Conservation (phyloP, 1,140 invertebrate species). For the Ceratitis capitata region DNA sequence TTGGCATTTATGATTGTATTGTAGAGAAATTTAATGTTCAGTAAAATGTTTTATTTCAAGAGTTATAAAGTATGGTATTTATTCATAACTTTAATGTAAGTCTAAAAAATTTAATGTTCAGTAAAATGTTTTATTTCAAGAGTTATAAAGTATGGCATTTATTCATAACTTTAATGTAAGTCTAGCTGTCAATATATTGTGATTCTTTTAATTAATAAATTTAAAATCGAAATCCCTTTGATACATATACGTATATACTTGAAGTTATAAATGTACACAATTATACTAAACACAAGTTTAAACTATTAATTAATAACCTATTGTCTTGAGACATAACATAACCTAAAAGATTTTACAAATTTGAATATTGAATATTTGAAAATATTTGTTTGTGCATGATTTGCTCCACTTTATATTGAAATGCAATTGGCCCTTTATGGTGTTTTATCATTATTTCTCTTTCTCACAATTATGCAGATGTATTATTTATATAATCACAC, state of each 20-base stretch:
- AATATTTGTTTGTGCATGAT: slow-evolving; percentile 1
- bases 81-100: no score
- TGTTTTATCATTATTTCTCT: no score
- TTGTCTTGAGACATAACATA: background rate
- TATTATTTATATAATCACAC: background rate
- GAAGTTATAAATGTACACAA: background rate
- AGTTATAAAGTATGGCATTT: background rate
- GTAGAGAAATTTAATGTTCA: no score
- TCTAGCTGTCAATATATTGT: background rate
- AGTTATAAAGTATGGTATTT: no score
- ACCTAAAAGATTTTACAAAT: background rate
- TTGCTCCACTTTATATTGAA: background rate
- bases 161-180: background rate
- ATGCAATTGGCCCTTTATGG: background rate
- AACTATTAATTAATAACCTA: background rate
- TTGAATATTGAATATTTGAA: background rate
- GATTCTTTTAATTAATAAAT: background rate
- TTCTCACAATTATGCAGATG: background rate
- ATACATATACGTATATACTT: background rate
- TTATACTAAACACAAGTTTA: background rate
- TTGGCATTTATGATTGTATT: no score
- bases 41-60: no score
- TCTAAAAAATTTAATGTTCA: no score
- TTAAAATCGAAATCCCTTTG: background rate
- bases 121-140: background rate